A percentile compares a stretch with the other conserved stretches of the same genome.
Evolutionary conservation across 2,888 invertebrate species (phyloP).

Genomic region (Xylocampa areola): DNA sequence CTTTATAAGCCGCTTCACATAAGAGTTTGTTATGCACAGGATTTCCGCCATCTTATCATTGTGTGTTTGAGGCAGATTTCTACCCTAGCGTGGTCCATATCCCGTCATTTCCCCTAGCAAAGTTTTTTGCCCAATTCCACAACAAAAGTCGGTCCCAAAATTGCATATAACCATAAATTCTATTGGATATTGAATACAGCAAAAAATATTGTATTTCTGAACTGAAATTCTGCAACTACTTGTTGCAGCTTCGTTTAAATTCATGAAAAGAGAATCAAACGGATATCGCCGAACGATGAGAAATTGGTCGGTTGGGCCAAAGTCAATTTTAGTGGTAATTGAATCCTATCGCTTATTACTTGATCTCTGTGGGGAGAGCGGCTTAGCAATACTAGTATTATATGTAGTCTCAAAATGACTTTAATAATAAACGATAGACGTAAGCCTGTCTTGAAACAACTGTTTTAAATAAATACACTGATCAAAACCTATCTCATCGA

Average conservation of each 20-base stretch:
- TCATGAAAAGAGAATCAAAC: slow-evolving; percentile 43
- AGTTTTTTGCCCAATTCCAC: too few species aligned
- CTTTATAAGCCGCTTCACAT: too few species aligned
- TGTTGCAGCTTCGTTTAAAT: slow-evolving; percentile 52
- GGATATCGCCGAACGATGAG: slow-evolving; percentile 27
- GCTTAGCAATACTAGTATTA: slow-evolving; percentile 38
- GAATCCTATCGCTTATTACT: slow-evolving; percentile 43
- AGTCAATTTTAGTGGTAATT: slow-evolving; percentile 36
- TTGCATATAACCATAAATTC: slow-evolving; percentile 20
- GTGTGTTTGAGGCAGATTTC: too few species aligned
- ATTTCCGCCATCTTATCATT: too few species aligned
- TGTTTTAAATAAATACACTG: too few species aligned
- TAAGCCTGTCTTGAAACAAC: slow-evolving; percentile 8
- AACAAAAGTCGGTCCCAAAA: not conserved
- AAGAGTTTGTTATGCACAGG: too few species aligned
- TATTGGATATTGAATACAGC: slow-evolving; percentile 5
- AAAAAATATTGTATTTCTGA: slow-evolving; percentile 37
- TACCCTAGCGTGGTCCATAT: too few species aligned
- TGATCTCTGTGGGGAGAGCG: slow-evolving; percentile 15
- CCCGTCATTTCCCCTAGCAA: too few species aligned
- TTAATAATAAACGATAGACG: slow-evolving; percentile 39
- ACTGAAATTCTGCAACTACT: slow-evolving; percentile 31
- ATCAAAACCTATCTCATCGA: too few species aligned
- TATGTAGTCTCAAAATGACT: slow-evolving; percentile 35
- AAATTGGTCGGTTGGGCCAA: slow-evolving; percentile 15